These are phyloP conservation scores for Holotrichia oblita DNA, from an alignment of 1,140 invertebrate species.

Conservation along the genomic window DNA sequence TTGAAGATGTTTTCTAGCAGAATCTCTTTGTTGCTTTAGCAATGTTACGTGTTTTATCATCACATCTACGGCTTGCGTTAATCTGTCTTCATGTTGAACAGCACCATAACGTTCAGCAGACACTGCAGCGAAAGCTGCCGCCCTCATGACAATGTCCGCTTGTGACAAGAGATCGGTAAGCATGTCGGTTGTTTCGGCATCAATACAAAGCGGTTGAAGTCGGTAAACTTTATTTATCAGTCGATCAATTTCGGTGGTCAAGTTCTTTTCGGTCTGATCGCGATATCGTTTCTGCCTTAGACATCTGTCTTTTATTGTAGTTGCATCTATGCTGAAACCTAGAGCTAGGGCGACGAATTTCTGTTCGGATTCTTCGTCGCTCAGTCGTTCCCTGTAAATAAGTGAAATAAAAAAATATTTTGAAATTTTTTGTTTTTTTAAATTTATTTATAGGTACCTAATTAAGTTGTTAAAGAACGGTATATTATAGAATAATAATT, in stretches of 20 bases:
- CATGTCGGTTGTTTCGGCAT: conserved; percentile 58
- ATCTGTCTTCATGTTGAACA: conserved; percentile 58
- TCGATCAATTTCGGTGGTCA: conserved; percentile 56
- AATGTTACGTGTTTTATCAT: conserved; percentile 59
- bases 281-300: conserved; percentile 55
- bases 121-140: conserved; percentile 52
- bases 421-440: too few relatives aligned
- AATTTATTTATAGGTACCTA: too few relatives aligned
- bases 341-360: conserved; percentile 58
- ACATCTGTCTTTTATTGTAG: conserved; percentile 56
- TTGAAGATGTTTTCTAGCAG: conserved; percentile 56
- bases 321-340: conserved; percentile 58
- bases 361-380: conserved; percentile 58
- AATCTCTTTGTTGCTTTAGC: conserved; percentile 59
- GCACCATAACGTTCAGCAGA: conserved; percentile 58
- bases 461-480: too few relatives aligned
- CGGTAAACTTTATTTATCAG: conserved; percentile 53
- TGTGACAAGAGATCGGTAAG: conserved; percentile 52
- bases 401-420: too few relatives aligned
- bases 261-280: conserved; percentile 59
- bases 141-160: conserved; percentile 56
- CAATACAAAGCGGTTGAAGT: conserved; percentile 56
- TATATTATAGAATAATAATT: too few relatives aligned
- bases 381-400: conserved; percentile 51
- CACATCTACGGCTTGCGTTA: conserved; percentile 56